phyloP scores from a whole-genome alignment of 2,888 invertebrate genomes.

The Macrosiphum euphorbiae region DNA sequence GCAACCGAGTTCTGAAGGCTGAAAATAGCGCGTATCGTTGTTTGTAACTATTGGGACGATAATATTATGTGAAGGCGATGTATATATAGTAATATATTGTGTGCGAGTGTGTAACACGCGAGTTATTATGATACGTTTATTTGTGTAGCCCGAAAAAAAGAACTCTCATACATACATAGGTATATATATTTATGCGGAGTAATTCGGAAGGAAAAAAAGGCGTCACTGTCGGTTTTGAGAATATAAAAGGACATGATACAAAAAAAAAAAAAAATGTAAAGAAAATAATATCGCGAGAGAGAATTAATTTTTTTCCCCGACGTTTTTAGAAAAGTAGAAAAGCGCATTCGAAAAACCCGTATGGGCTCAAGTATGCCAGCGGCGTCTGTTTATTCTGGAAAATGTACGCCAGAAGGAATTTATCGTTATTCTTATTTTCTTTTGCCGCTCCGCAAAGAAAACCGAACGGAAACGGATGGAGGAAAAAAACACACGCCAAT shows the following conservation, averaged over 20 bases:
- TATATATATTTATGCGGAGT: not conserved
- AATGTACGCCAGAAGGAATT: slow-evolving; percentile 20
- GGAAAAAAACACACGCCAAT: slow-evolving; percentile 25
- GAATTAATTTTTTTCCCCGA: slow-evolving; percentile 42
- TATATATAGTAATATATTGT: not conserved
- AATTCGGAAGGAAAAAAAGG: not conserved
- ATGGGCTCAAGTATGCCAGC: slow-evolving; percentile 5
- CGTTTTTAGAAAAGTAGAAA: slow-evolving; percentile 11
- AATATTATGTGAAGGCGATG: not conserved
- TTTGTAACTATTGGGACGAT: not conserved
- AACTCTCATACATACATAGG: not conserved
- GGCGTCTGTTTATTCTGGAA: slow-evolving; percentile 33
- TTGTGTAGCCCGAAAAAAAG: not conserved
- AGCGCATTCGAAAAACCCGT: slow-evolving; percentile 9
- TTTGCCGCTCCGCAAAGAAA: not conserved
- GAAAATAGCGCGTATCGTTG: not conserved
- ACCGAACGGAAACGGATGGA: slow-evolving; percentile 40
- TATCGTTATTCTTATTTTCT: slow-evolving; percentile 36
- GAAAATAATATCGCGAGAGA: slow-evolving; percentile 12
- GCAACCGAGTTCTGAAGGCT: not conserved
- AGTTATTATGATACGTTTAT: slow-evolving; percentile 24
- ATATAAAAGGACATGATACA: slow-evolving; percentile 20
- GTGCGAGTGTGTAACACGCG: too few relatives aligned
- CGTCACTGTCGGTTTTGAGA: slow-evolving; percentile 9
- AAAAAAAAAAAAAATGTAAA: slow-evolving; percentile 5